A percentile compares a stretch with the other conserved stretches of the same genome.
phyloP scores from a whole-genome alignment of 2,113 vertebrate species.

The Poeciliopsis prolifica region DNA sequence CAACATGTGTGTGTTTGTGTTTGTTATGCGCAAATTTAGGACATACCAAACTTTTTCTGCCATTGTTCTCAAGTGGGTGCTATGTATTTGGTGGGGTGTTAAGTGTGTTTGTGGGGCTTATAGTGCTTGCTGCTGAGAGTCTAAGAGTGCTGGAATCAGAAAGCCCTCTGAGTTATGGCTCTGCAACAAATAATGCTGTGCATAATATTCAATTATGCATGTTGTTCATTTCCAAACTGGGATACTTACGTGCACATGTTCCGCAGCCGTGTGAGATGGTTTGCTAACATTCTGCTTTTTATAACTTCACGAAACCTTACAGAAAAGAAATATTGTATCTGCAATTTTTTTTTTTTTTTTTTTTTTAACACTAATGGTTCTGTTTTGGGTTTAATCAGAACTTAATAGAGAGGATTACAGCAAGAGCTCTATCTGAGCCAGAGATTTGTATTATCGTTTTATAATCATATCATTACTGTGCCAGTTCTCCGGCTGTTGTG shows the following conservation, averaged over 20 bases:
- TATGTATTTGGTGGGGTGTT: slow-evolving; percentile 6
- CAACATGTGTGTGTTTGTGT: neutral
- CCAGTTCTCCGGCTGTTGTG: neutral
- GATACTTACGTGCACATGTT: neutral
- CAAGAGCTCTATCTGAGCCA: neutral
- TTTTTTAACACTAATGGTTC: slow-evolving; percentile 23
- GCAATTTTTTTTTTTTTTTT: neutral
- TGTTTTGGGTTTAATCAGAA: slow-evolving; percentile 32
- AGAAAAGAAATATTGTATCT: neutral
- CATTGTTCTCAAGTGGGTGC: neutral
- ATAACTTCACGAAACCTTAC: neutral
- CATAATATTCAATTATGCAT: slow-evolving; percentile 23
- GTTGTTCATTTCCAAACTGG: slow-evolving; percentile 13
- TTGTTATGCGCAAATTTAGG: neutral
- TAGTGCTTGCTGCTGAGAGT: slow-evolving; percentile 3
- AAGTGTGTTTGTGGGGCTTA: slow-evolving; percentile 24
- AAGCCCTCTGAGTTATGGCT: slow-evolving; percentile 16
- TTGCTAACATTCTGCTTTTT: neutral
- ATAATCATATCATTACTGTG: neutral
- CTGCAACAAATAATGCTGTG: neutral
- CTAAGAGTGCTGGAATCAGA: slow-evolving; percentile 12
- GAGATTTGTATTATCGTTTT: neutral
- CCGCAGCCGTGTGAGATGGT: neutral
- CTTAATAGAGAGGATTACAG: slow-evolving; percentile 7
- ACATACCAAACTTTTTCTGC: neutral